Evolutionary conservation across 2,797 vertebrate species (phyloP).

Genomic region (Sebastes matsubarae): DNA sequence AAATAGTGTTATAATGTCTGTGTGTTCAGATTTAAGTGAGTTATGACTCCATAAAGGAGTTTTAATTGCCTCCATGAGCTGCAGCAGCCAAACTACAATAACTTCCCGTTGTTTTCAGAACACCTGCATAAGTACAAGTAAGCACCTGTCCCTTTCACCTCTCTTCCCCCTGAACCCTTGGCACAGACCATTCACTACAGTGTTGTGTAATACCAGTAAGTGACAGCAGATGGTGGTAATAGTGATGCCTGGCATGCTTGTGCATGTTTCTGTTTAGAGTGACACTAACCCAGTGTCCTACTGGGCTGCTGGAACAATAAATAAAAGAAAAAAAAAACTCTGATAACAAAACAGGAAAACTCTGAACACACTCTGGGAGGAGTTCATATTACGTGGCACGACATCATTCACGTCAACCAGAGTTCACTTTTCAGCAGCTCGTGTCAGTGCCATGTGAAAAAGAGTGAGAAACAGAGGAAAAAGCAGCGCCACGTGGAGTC

Average conservation of each 20-base stretch:
- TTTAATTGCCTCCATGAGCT: neutral
- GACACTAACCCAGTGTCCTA: slow-evolving; percentile 60
- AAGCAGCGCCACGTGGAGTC: slow-evolving; percentile 54
- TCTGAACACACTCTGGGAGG: neutral
- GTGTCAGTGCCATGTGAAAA: slow-evolving; percentile 48
- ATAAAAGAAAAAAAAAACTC: neutral
- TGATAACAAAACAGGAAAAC: neutral
- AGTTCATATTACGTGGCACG: neutral
- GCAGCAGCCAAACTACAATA: neutral
- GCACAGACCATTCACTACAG: neutral
- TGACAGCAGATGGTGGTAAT: slow-evolving; percentile 40
- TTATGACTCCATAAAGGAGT: neutral
- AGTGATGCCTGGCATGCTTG: neutral
- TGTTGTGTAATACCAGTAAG: slow-evolving; percentile 3
- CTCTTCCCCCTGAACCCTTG: neutral
- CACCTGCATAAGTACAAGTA: neutral
- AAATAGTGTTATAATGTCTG: neutral
- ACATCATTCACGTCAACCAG: neutral
- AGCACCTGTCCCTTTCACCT: neutral
- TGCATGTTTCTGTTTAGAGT: slow-evolving; percentile 36
- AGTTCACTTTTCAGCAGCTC: neutral
- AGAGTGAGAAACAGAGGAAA: slow-evolving; percentile 15
- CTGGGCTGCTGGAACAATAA: slow-evolving; percentile 31
- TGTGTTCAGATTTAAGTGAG: neutral
- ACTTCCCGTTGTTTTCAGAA: neutral